Base-by-base conservation (phyloP, 1,140 invertebrate genomes). In the Halesus radiatus region DNA sequence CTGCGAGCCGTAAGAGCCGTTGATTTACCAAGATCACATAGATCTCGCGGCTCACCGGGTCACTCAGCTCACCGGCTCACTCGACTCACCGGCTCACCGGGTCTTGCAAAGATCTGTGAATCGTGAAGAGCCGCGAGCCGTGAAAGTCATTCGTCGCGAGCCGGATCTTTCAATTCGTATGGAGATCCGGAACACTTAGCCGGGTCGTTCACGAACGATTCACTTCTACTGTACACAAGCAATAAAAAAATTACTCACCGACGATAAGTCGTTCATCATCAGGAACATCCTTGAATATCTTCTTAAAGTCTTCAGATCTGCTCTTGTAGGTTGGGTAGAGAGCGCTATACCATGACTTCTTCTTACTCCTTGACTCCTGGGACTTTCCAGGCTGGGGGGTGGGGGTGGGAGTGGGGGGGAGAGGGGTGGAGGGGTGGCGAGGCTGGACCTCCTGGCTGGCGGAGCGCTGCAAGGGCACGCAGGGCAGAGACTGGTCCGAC, bases 281-380 rank as follows among this genome's bases (percentile, higher is more conserved):
- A 22, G 97, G 96, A 68, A 98, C 92, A 78, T 97, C 96, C 88
- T 97, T 97, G 87, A 98, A 98, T 82, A 97, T 93, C 86, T 94
- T 92, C 86, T 96, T 97, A 86, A 98, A 98, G 88, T 98, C 96
- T 84, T 97, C 96, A 52, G 94, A 96, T 81, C 95, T 91, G 64
- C 96, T 97, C 89, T 98, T 98, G 86, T 98, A 98, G 0, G 96
- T 97, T 37, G 97, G 96, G 89, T 97, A 97, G 50, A 97, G 90
- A 53, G 97, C 93, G 87, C 94, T 95, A 87, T 96, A 96, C 94
- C 95, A 96, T 79, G 94, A 94, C 85, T 96, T 96, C 87, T 95
- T 96, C 85, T 95, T 95, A 52, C 88, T 89, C 50, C 90, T 87
- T 10, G 82, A 81, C 68, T 76, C 86, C 86, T 85, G 86, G 15